These are phyloP conservation scores for Camponotus floridanus DNA, from an alignment of 1,140 invertebrate species.

Conservation along the genomic window DNA sequence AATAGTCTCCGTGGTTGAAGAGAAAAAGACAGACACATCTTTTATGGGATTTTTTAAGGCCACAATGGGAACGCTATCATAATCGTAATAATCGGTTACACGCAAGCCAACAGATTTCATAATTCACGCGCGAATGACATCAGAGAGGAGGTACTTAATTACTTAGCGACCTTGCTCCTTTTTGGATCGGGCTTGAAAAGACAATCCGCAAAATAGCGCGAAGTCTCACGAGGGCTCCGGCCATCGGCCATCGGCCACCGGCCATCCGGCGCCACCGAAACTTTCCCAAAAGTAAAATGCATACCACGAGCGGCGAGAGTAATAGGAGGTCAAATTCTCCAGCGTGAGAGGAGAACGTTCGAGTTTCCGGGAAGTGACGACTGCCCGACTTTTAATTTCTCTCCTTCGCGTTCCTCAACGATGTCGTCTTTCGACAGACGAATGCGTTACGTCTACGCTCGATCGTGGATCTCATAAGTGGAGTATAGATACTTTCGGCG, in stretches of 20 bases:
- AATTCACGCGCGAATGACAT: conserved; percentile 56
- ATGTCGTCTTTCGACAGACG: conserved; percentile 12
- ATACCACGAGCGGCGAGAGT: conserved; percentile 45
- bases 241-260: not conserved
- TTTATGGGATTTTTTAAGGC: not conserved
- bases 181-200: not conserved
- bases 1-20: not conserved
- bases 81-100: conserved; percentile 35
- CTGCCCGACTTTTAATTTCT: conserved; percentile 61
- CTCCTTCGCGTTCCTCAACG: not conserved
- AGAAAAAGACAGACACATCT: conserved; percentile 11
- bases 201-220: not conserved
- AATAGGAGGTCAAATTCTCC: conserved; percentile 63
- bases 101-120: conserved; percentile 43
- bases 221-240: not conserved
- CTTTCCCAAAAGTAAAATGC: conserved; percentile 67
- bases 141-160: conserved; percentile 39
- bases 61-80: conserved; percentile 23
- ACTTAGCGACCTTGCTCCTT: conserved; percentile 61
- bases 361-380: conserved; percentile 57
- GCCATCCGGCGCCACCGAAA: not conserved
- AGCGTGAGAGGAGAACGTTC: conserved; percentile 45
- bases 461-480: not conserved
- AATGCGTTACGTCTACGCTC: conserved; percentile 14
- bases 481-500: not conserved